A percentile compares a stretch with the other conserved stretches of the same genome.
Conservation (phyloP, 2,888 invertebrate species). For the Mesoligia furuncula region DNA sequence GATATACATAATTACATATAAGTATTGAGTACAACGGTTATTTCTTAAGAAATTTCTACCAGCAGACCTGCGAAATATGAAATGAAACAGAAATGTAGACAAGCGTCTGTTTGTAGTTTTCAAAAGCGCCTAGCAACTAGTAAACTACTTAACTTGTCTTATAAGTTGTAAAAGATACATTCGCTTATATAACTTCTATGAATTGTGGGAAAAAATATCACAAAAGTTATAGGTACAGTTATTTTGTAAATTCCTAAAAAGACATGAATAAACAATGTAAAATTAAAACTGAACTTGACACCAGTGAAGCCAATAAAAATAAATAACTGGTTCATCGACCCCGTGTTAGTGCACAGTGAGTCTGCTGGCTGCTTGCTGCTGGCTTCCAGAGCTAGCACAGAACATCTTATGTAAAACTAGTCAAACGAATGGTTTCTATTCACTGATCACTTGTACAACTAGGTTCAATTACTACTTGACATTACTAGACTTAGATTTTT, state of each 20-base stretch:
- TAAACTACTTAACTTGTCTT: neutral
- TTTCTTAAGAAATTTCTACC: too few relatives aligned
- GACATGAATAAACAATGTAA: constrained; percentile 34
- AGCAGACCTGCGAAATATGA: too few relatives aligned
- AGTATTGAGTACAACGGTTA: too few relatives aligned
- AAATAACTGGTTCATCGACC: constrained; percentile 44
- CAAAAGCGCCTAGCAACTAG: neutral
- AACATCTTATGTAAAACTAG: constrained; percentile 15
- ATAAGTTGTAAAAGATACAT: neutral
- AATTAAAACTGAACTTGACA: constrained; percentile 42
- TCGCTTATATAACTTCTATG: neutral
- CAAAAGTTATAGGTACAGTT: neutral
- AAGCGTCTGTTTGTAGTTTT: neutral
- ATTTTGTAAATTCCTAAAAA: constrained; percentile 18
- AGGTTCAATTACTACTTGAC: constrained; percentile 50
- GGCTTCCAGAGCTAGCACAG: neutral
- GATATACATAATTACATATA: too few relatives aligned
- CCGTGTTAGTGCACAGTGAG: neutral
- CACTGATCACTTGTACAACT: constrained; percentile 23
- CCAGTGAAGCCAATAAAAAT: constrained; percentile 24
- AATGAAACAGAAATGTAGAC: too few relatives aligned
- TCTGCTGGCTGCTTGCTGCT: constrained; percentile 2
- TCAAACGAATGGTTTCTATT: constrained; percentile 30
- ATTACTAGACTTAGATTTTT: constrained; percentile 28
- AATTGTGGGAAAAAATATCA: neutral